These are phyloP conservation scores for Phortica magna DNA, from an alignment of 2,888 invertebrate species.

Conservation along the genomic window DNA sequence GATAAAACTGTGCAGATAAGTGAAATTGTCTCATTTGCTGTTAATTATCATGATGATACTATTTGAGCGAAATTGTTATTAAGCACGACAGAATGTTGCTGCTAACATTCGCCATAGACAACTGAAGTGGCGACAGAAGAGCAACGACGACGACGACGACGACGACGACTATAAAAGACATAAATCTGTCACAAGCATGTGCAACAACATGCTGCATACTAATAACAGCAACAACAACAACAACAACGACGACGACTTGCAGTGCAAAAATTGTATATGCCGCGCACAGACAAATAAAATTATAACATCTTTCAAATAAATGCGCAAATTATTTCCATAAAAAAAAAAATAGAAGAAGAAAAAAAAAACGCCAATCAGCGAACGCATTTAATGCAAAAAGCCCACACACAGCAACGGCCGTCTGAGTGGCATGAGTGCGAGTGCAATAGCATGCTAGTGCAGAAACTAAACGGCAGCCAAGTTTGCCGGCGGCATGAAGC, in stretches of 20 bases:
- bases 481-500: conserved; percentile 57
- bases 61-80: conserved; percentile 21
- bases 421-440: conserved; percentile 8
- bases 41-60: conserved; percentile 58
- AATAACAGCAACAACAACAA: neutral
- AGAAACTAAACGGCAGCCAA: neutral
- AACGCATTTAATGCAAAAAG: conserved; percentile 32
- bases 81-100: conserved; percentile 55
- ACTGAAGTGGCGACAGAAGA: neutral
- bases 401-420: conserved; percentile 38
- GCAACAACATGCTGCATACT: conserved; percentile 17
- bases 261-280: neutral
- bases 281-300: conserved; percentile 15
- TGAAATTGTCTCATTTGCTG: conserved; percentile 58
- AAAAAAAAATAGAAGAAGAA: too few species aligned
- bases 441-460: neutral
- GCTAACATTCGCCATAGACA: conserved; percentile 34
- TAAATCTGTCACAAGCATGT: conserved; percentile 23
- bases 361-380: conserved; percentile 60
- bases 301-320: conserved; percentile 17
- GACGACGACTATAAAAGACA: neutral
- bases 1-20: conserved; percentile 30
- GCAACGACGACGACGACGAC: conserved; percentile 21
- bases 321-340: conserved; percentile 62
- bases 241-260: neutral